A percentile compares a stretch with the other conserved stretches of the same genome.
Evolutionary conservation across 1,140 invertebrate species (phyloP).

Genomic region (Episyrphus balteatus): DNA sequence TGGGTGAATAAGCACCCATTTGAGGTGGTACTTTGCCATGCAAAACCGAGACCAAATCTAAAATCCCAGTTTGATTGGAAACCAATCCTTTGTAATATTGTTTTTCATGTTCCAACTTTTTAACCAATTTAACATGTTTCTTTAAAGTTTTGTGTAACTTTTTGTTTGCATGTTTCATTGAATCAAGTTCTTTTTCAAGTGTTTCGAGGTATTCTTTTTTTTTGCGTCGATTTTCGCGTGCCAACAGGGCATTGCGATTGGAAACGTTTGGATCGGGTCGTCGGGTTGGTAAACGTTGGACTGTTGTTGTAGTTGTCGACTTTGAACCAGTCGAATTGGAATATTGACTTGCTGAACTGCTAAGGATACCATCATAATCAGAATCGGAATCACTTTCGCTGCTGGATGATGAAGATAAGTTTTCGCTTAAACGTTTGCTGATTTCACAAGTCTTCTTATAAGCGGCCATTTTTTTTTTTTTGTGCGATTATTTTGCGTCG

Average conservation of each 20-base stretch:
- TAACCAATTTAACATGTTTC: slow-evolving; percentile 37
- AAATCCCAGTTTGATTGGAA: slow-evolving; percentile 40
- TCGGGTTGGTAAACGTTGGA: slow-evolving; percentile 18
- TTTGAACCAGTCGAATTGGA: too few relatives aligned
- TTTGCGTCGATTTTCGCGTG: slow-evolving; percentile 44
- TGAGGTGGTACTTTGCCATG: not conserved
- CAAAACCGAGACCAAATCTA: slow-evolving; percentile 6
- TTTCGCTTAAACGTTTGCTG: too few relatives aligned
- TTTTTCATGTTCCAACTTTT: slow-evolving; percentile 39
- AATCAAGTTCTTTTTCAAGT: slow-evolving; percentile 40
- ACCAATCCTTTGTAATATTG: slow-evolving; percentile 42
- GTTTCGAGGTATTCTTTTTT: slow-evolving; percentile 46
- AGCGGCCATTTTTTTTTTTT: too few relatives aligned
- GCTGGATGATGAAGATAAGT: too few relatives aligned
- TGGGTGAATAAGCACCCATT: not conserved
- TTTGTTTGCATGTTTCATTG: slow-evolving; percentile 38
- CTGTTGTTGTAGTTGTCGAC: too few relatives aligned
- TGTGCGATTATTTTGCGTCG: too few relatives aligned
- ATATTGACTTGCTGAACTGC: too few relatives aligned
- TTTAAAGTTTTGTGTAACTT: slow-evolving; percentile 38
- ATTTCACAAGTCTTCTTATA: too few relatives aligned
- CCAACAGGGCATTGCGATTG: slow-evolving; percentile 44
- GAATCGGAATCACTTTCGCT: too few relatives aligned
- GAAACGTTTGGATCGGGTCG: slow-evolving; percentile 22
- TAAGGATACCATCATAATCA: too few relatives aligned